Evolutionary conservation across 2,888 invertebrate species (phyloP), one percentile per base, ranked within the genome.

Genomic region (Andrena hattorfiana): DNA sequence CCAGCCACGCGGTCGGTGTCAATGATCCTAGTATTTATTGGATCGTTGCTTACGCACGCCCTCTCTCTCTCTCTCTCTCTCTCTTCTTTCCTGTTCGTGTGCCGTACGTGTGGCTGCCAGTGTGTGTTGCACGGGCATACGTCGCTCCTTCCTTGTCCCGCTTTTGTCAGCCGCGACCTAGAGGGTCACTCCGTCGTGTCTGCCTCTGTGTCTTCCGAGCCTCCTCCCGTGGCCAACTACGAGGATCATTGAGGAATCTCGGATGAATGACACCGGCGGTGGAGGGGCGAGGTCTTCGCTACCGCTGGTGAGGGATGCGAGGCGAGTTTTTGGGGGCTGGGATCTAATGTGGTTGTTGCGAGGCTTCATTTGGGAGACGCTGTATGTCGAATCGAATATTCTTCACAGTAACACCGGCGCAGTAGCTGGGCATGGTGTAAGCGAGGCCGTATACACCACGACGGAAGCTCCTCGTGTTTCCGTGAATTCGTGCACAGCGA

Each of bases 1-100:
- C 69, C 70, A 62, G 56, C 83, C 83, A 83, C 83, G 77, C 72
- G 80, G 74, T 26, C 83, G 86, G 90, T 91, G 91, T 91, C 91
- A 91, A 91, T 90, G 91, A 91, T 91, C 91, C 85, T 87, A 85
- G 87, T 88, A 90, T 90, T 91, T 91, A 91, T 91, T 90, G 89
- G 89, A 90, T 90, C 90, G 90, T 77, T 85, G 84, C 83, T 87
- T 86, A 88, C 87, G 86, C 86, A 85, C 83, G 86, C 75, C 10
- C 60, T 60, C 77, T 67, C 69, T 32, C 16, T 30, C 32, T 32
- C 68, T 51, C 60, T 54, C 60, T 60, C 16, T 30, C 32, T 32
- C 62, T 48, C 54, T 26, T 26, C 23, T 4, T 69, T n/a, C 32
- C 59, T 54, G 42, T 56, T 32, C 66, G 54, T 68, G 42, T 28